Conservation (phyloP, 2,797 vertebrate species). For the Microctenopoma lineatum region DNA sequence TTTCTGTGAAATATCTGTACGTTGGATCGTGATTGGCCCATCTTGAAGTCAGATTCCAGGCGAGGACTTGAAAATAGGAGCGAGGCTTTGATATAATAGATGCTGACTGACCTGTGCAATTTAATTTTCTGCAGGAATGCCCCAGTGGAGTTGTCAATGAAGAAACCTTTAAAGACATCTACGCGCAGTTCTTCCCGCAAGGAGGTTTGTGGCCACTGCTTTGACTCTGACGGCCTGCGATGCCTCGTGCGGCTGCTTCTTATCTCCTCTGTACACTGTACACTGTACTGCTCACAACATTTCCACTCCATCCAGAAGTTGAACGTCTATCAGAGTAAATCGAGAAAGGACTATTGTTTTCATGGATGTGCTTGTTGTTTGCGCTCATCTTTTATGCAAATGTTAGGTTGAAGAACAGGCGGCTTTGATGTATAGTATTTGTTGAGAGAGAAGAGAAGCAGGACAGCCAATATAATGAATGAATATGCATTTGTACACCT, state of each 20-base stretch:
- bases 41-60: neutral
- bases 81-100: neutral
- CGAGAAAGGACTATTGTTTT: conserved; percentile 9
- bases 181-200: conserved; percentile 98
- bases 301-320: neutral
- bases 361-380: conserved; percentile 21
- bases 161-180: conserved; percentile 99
- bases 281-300: conserved; percentile 24
- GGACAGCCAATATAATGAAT: neutral
- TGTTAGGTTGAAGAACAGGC: conserved; percentile 37
- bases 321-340: conserved; percentile 5
- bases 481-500: conserved; percentile 7
- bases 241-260: conserved; percentile 1
- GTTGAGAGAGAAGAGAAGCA: conserved; percentile 34
- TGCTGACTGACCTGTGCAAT: conserved; percentile 7
- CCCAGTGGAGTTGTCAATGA: conserved; percentile 98
- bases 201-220: conserved; percentile 88
- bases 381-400: conserved; percentile 43
- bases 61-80: neutral
- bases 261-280: neutral
- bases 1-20: neutral
- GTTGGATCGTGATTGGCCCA: neutral
- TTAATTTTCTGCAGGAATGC: conserved; percentile 87
- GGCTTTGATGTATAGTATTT: conserved; percentile 38
- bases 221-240: conserved; percentile 8